These are phyloP conservation scores for Pitta sordida DNA, from an alignment of 2,113 vertebrate genomes.

Conservation along the genomic window DNA sequence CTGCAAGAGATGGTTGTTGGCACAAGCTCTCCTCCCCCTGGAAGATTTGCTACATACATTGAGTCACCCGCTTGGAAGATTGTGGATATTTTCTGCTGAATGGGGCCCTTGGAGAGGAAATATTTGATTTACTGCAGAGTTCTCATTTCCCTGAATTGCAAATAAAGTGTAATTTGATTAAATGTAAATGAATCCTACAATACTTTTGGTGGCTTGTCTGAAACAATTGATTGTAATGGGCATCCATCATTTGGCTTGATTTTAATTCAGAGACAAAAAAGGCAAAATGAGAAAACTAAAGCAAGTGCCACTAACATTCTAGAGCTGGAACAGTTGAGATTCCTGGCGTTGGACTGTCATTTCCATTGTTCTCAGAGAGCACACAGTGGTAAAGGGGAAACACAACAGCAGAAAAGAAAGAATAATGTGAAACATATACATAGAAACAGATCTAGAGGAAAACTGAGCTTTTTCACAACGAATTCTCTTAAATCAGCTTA, in stretches of 20 bases:
- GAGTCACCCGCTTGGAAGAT: conserved; percentile 17
- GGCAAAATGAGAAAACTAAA: conserved; percentile 52
- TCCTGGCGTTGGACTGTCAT: conserved; percentile 20
- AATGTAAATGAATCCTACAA: conserved; percentile 69
- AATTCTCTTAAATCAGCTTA: not conserved
- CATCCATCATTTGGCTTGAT: conserved; percentile 63
- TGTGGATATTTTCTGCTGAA: conserved; percentile 54
- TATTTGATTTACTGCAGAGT: conserved; percentile 67
- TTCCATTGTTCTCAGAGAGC: not conserved
- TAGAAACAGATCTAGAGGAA: not conserved
- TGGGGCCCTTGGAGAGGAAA: conserved; percentile 59
- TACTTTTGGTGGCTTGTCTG: conserved; percentile 66
- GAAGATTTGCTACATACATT: conserved; percentile 53
- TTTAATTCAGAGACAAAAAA: conserved; percentile 65
- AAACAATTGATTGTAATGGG: conserved; percentile 69
- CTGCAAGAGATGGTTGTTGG: not conserved
- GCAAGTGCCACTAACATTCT: conserved; percentile 49
- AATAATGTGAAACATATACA: conserved; percentile 8
- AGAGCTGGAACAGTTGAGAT: conserved; percentile 7
- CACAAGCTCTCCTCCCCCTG: conserved; percentile 45
- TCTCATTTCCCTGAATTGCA: conserved; percentile 67
- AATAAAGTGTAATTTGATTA: conserved; percentile 73
- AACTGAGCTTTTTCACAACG: not conserved
- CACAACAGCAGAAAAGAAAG: not conserved
- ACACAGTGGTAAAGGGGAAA: not conserved